Percentiles rank a stretch among this genome's conserved stretches.
phyloP scores from a whole-genome alignment of 2,888 invertebrate species.

The Tipula lateralis region DNA sequence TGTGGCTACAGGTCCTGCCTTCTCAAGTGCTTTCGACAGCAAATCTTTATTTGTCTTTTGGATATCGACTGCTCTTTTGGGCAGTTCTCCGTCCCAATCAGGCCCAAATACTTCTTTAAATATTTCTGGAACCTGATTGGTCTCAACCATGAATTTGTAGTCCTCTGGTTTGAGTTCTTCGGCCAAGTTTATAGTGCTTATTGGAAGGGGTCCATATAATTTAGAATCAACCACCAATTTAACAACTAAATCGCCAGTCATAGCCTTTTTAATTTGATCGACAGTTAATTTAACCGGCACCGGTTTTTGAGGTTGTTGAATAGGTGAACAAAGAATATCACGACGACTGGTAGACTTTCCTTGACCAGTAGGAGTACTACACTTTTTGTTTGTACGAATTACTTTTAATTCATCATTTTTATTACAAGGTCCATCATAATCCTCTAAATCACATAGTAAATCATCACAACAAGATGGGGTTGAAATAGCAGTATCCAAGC shows the following conservation, averaged over 20 bases:
- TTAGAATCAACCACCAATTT: neutral
- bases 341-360: too few relatives aligned
- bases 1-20: neutral
- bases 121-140: neutral
- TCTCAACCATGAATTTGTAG: neutral
- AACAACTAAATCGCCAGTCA: neutral
- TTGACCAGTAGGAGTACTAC: too few relatives aligned
- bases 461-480: neutral
- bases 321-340: neutral
- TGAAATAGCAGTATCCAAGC: too few relatives aligned
- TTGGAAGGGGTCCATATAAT: accelerated
- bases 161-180: neutral
- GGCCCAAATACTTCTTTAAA: neutral
- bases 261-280: neutral
- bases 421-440: neutral
- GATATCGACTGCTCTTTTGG: neutral
- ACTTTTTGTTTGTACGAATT: too few relatives aligned
- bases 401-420: too few relatives aligned
- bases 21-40: neutral
- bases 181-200: neutral
- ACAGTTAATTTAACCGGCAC: neutral
- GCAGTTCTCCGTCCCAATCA: neutral
- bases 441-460: neutral
- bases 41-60: neutral
- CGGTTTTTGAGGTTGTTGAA: neutral